Evolutionary conservation across 2,797 vertebrate genomes (phyloP).

Genomic region (Setipinna tenuifilis): DNA sequence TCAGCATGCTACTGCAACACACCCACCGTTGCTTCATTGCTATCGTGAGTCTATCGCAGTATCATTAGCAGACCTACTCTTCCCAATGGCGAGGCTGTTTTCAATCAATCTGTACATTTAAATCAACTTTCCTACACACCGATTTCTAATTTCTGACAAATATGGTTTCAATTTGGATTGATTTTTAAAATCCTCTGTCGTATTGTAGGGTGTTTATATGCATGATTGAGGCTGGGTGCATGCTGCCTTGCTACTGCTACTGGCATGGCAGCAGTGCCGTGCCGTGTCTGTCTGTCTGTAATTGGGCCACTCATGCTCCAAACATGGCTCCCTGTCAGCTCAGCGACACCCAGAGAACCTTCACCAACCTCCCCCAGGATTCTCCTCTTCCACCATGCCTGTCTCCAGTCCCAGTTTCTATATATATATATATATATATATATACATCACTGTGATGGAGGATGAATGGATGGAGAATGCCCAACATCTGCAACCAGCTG

Average conservation of each 20-base stretch:
- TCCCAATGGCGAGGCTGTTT: too few species aligned
- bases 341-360: not conserved
- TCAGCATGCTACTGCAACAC: too few species aligned
- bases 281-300: not conserved
- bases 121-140: too few species aligned
- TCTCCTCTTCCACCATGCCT: not conserved
- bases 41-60: too few species aligned
- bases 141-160: too few species aligned
- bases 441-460: not conserved
- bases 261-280: not conserved
- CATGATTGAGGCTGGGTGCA: not conserved
- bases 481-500: not conserved
- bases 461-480: not conserved
- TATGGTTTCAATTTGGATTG: too few species aligned
- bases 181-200: too few species aligned
- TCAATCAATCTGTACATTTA: too few species aligned
- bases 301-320: not conserved
- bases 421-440: not conserved
- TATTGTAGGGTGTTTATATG: too few species aligned
- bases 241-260: not conserved
- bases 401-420: not conserved
- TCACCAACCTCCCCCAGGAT: not conserved
- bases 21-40: too few species aligned
- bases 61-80: too few species aligned
- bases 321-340: not conserved